Conservation (phyloP, 1,140 invertebrate genomes). For the Drosophila gunungcola region DNA sequence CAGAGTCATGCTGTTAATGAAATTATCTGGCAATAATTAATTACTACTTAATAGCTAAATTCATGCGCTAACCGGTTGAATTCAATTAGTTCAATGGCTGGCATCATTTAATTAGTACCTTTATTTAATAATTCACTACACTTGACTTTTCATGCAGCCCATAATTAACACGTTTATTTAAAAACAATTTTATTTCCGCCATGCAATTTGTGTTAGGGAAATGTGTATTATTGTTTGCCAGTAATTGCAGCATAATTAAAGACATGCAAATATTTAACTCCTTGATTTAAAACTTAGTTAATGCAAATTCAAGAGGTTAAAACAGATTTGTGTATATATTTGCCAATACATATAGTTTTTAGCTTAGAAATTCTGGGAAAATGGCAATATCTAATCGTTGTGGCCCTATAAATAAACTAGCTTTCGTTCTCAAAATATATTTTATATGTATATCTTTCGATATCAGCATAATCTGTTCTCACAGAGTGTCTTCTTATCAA, state of each 20-base stretch:
- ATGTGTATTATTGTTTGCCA: not conserved
- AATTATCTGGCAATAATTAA: conserved; percentile 9
- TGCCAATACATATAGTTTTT: too few relatives aligned
- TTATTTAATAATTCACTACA: conserved; percentile 1
- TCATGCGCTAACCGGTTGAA: not conserved
- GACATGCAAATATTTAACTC: too few relatives aligned
- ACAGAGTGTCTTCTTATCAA: not conserved
- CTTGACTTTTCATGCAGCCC: conserved; percentile 3
- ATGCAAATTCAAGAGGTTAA: too few relatives aligned
- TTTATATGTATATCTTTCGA: not conserved
- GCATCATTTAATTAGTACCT: conserved; percentile 12
- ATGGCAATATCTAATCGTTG: not conserved
- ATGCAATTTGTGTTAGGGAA: not conserved
- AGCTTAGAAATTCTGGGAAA: too few relatives aligned
- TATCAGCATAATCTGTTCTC: not conserved
- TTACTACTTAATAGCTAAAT: not conserved
- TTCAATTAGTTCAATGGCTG: conserved; percentile 17
- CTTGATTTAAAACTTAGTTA: too few relatives aligned
- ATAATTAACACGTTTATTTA: conserved; percentile 1
- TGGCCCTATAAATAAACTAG: not conserved
- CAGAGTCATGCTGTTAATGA: not conserved
- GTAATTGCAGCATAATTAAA: too few relatives aligned
- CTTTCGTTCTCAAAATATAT: too few relatives aligned
- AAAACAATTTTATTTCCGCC: conserved; percentile 5
- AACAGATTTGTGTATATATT: too few relatives aligned